A percentile compares a stretch with the other conserved stretches of the same genome.
Conservation (phyloP, 2,888 invertebrate species). For the Mystacides longicornis region DNA sequence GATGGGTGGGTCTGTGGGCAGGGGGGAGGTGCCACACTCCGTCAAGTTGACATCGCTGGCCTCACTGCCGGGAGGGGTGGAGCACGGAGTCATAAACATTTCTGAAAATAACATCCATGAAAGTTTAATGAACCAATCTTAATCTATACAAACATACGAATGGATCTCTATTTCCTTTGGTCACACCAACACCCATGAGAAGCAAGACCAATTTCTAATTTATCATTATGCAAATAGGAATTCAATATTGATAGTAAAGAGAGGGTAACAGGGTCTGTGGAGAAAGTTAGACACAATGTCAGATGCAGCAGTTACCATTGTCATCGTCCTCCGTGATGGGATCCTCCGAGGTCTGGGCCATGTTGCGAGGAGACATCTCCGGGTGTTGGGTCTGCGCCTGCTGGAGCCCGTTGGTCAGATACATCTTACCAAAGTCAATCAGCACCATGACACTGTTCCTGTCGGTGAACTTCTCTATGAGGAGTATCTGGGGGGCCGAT, state of each 20-base stretch:
- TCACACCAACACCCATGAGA: too few relatives aligned
- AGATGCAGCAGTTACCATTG: too few relatives aligned
- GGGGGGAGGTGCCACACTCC: slow-evolving; percentile 35
- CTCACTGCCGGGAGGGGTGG: slow-evolving; percentile 77
- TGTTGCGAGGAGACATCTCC: slow-evolving; percentile 16
- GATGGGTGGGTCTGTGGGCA: slow-evolving; percentile 37
- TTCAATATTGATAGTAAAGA: too few relatives aligned
- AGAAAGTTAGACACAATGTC: too few relatives aligned
- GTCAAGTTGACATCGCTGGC: slow-evolving; percentile 45
- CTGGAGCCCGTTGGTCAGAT: slow-evolving; percentile 38
- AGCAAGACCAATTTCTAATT: too few relatives aligned
- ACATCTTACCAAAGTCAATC: slow-evolving; percentile 84
- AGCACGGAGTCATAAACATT: slow-evolving; percentile 77
- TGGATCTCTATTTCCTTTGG: too few relatives aligned
- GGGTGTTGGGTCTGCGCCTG: slow-evolving; percentile 1
- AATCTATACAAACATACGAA: too few relatives aligned
- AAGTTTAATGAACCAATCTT: too few relatives aligned
- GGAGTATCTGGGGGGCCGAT: slow-evolving; percentile 86
- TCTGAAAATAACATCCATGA: slow-evolving; percentile 37
- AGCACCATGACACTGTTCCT: slow-evolving; percentile 73
- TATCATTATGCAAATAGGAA: too few relatives aligned
- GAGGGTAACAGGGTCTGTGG: too few relatives aligned
- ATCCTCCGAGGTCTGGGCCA: too few relatives aligned
- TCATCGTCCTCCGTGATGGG: slow-evolving; percentile 25
- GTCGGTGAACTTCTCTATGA: slow-evolving; percentile 74